Percentiles rank a stretch among this genome's conserved stretches.
These are phyloP conservation scores for Odontamblyopus rebecca DNA, from an alignment of 2,797 vertebrate species.

Conservation along the genomic window DNA sequence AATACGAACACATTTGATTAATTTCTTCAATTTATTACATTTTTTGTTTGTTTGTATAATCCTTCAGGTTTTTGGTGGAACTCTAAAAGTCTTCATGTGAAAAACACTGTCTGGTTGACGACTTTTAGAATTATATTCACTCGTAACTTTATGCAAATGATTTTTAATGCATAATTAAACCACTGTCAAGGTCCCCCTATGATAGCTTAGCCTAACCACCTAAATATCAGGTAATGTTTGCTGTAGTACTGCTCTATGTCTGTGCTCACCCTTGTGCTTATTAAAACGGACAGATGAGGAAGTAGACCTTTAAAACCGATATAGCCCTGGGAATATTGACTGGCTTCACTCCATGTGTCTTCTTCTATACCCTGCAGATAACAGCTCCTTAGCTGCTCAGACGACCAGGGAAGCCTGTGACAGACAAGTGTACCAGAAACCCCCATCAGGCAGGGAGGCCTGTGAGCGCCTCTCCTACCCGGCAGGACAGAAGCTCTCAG, in stretches of 20 bases:
- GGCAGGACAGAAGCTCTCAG: slow-evolving; percentile 88
- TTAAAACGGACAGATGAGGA: slow-evolving; percentile 41
- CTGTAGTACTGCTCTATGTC: background rate
- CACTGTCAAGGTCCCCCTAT: background rate
- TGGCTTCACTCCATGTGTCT: slow-evolving; percentile 39
- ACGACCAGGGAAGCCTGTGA: slow-evolving; percentile 90
- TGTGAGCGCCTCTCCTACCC: slow-evolving; percentile 92
- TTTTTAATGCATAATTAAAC: background rate
- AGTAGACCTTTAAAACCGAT: slow-evolving; percentile 23
- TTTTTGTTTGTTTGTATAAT: background rate
- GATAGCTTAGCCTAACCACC: background rate
- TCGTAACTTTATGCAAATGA: background rate
- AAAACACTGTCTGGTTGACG: background rate
- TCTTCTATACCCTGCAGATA: slow-evolving; percentile 79
- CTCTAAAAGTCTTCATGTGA: background rate
- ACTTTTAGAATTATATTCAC: background rate
- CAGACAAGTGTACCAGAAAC: slow-evolving; percentile 88
- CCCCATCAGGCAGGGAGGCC: slow-evolving; percentile 75
- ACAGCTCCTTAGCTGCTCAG: slow-evolving; percentile 87
- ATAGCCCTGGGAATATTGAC: slow-evolving; percentile 24
- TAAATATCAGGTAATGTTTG: background rate
- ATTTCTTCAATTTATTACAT: background rate
- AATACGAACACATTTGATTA: background rate
- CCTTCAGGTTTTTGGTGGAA: background rate
- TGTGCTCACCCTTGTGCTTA: slow-evolving; percentile 25